These are phyloP conservation scores for Drosophila borborema DNA, from an alignment of 2,888 invertebrate genomes.

Conservation along the genomic window DNA sequence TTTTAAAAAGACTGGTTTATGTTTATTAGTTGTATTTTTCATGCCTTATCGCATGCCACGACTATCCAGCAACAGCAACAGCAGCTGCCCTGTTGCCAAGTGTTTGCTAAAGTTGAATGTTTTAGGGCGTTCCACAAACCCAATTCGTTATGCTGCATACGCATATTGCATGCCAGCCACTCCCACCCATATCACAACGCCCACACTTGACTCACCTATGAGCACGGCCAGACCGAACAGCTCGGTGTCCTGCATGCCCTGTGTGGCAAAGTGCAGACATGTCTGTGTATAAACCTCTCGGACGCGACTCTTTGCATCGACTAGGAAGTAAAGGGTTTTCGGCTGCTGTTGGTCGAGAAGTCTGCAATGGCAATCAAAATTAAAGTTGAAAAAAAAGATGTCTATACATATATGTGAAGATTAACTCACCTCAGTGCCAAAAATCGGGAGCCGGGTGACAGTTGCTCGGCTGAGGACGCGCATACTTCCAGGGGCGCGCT, in stretches of 20 bases:
- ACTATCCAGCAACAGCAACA: slow-evolving; percentile 24
- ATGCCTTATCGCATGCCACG: slow-evolving; percentile 66
- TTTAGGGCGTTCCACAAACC: slow-evolving; percentile 45
- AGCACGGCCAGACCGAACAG: slow-evolving; percentile 93
- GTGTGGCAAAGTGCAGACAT: slow-evolving; percentile 91
- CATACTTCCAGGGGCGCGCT: slow-evolving; percentile 93
- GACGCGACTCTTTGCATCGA: slow-evolving; percentile 92
- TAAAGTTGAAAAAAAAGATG: not conserved
- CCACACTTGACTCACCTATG: slow-evolving; percentile 88
- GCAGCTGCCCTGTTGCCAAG: slow-evolving; percentile 41
- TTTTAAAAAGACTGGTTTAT: slow-evolving; percentile 80
- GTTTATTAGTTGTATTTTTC: slow-evolving; percentile 81
- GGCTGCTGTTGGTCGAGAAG: slow-evolving; percentile 85
- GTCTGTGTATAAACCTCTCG: slow-evolving; percentile 93
- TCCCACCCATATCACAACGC: not conserved
- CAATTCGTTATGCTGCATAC: slow-evolving; percentile 35
- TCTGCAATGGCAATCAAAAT: slow-evolving; percentile 54
- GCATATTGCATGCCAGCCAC: not conserved
- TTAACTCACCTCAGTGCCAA: slow-evolving; percentile 86
- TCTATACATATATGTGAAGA: not conserved
- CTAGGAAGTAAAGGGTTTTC: slow-evolving; percentile 86
- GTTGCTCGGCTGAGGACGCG: slow-evolving; percentile 87
- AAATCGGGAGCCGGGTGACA: slow-evolving; percentile 88
- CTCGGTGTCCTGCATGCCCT: slow-evolving; percentile 93
- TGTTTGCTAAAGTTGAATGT: slow-evolving; percentile 12